Percentiles rank a stretch among this genome's conserved stretches.
phyloP scores from a whole-genome alignment of 2,888 invertebrate species.

The Callyntrura sp. region DNA sequence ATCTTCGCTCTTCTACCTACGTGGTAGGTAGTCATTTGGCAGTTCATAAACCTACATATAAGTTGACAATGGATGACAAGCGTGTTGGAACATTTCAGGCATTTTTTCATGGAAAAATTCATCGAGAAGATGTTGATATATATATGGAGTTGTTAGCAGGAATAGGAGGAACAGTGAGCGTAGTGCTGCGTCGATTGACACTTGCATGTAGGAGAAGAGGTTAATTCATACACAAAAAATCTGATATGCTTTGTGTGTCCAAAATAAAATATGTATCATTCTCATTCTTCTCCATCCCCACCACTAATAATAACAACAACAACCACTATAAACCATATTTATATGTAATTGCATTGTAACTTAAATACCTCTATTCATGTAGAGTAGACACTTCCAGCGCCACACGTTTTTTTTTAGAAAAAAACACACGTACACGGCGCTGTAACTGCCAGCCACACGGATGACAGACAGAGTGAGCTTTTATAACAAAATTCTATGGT shows the following conservation, averaged over 20 bases:
- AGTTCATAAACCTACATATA: constrained; percentile 35
- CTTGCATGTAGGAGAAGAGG: too few relatives aligned
- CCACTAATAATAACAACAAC: too few relatives aligned
- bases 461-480: neutral
- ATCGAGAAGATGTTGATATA: neutral
- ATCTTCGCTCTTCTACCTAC: neutral
- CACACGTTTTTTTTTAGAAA: too few relatives aligned
- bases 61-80: constrained; percentile 22
- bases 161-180: neutral
- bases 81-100: neutral
- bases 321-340: too few relatives aligned
- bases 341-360: too few relatives aligned
- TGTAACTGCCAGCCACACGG: neutral
- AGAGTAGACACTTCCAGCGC: too few relatives aligned
- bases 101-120: constrained; percentile 34
- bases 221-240: constrained; percentile 3
- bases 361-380: too few relatives aligned
- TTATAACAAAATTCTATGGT: neutral
- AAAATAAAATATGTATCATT: too few relatives aligned
- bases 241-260: too few relatives aligned
- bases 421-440: neutral
- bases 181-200: neutral
- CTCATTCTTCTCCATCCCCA: too few relatives aligned
- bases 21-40: neutral
- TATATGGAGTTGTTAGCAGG: neutral